Conservation (phyloP, 2,113 vertebrate species). For the Petroica traversi region DNA sequence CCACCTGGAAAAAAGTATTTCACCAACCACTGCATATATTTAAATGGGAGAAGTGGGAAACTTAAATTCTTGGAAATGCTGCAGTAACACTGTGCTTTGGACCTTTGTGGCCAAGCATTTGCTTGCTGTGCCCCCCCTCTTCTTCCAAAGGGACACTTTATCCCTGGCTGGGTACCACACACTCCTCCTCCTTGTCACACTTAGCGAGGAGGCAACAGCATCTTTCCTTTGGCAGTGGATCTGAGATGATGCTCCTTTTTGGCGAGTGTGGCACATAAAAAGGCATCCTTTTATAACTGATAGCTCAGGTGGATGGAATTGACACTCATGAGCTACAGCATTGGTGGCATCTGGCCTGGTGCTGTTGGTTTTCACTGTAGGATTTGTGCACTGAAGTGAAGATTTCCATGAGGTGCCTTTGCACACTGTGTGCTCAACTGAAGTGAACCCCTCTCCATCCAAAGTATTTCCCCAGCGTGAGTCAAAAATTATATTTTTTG, state of each 20-base stretch:
- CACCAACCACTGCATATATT: neutral
- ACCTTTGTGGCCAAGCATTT: fast-evolving
- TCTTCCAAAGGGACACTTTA: neutral
- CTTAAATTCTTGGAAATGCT: neutral
- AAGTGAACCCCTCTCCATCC: neutral
- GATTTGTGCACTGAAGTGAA: fast-evolving
- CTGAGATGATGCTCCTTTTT: neutral
- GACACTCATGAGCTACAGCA: neutral
- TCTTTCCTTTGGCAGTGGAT: fast-evolving
- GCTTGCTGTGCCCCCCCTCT: neutral
- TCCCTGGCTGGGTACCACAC: fast-evolving
- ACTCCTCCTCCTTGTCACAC: fast-evolving
- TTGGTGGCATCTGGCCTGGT: neutral
- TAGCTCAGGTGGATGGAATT: neutral
- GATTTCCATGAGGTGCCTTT: neutral
- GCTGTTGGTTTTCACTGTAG: neutral
- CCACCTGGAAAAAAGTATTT: neutral
- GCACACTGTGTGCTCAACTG: fast-evolving
- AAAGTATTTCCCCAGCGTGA: neutral
- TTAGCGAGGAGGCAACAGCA: fast-evolving
- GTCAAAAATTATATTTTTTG: neutral
- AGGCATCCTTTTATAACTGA: neutral
- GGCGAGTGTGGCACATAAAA: neutral
- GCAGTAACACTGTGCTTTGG: neutral
- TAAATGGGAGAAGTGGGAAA: neutral